Conservation (phyloP, 2,797 vertebrate species). For the Botia kubotai region DNA sequence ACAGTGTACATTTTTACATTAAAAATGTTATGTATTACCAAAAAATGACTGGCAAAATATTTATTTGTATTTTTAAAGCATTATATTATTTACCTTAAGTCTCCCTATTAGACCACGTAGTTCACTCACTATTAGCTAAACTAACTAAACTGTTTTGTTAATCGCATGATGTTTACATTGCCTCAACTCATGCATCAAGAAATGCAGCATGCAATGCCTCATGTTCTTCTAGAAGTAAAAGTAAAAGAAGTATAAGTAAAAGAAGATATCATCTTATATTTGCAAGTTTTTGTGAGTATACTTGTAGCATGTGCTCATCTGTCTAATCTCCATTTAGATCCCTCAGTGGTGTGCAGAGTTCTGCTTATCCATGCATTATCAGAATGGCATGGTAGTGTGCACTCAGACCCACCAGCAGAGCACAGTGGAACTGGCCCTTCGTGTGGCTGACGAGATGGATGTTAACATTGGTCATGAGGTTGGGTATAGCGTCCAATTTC, state of each 20-base stretch:
- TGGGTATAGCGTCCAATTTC: conserved; percentile 84
- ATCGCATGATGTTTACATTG: neutral
- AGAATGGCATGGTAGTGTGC: conserved; percentile 82
- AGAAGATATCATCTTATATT: neutral
- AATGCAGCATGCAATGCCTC: neutral
- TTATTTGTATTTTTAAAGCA: neutral
- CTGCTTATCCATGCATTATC: conserved; percentile 81
- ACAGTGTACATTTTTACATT: neutral
- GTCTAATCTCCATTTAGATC: conserved; percentile 72
- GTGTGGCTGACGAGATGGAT: conserved; percentile 88
- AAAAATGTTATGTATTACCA: neutral
- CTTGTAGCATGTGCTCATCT: conserved; percentile 31
- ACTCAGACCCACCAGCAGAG: conserved; percentile 78
- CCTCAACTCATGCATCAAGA: neutral
- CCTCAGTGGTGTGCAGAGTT: conserved; percentile 91
- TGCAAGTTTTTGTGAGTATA: neutral
- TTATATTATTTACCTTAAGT: neutral
- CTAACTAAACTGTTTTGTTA: neutral
- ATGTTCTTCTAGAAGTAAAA: too few relatives aligned
- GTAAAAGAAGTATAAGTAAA: too few relatives aligned
- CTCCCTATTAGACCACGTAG: too few relatives aligned
- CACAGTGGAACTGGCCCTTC: conserved; percentile 81
- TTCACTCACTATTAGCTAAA: too few relatives aligned
- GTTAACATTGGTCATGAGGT: conserved; percentile 89
- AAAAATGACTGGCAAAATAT: too few relatives aligned